phyloP scores from a whole-genome alignment of 1,140 invertebrate genomes.

The Plutomurus gul region DNA sequence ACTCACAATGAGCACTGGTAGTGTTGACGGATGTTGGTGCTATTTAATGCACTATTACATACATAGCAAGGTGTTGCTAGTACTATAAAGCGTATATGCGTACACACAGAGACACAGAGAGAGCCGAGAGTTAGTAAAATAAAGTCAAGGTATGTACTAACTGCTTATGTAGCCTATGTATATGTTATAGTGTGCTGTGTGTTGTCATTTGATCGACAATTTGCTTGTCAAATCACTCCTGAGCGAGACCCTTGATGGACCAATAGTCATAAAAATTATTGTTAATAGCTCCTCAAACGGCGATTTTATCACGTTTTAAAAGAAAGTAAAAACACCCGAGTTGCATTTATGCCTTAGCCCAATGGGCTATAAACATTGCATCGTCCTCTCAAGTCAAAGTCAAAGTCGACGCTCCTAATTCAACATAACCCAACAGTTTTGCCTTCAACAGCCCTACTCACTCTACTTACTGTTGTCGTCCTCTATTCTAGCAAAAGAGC shows the following conservation, averaged over 20 bases:
- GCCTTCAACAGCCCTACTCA: too few species aligned
- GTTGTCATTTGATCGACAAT: conserved; percentile 45
- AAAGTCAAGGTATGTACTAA: background rate
- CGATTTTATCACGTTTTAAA: conserved; percentile 54
- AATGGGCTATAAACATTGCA: conserved; percentile 49
- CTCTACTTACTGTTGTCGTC: too few species aligned
- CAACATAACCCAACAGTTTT: background rate
- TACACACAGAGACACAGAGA: background rate
- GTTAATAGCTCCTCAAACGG: conserved; percentile 53
- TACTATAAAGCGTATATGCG: too few species aligned
- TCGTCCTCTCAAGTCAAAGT: conserved; percentile 35
- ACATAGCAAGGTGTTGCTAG: too few species aligned
- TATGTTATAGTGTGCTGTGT: background rate
- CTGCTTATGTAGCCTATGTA: background rate
- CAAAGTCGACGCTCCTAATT: conserved; percentile 13
- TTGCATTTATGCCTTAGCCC: conserved; percentile 42
- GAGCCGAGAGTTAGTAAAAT: background rate
- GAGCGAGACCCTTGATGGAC: conserved; percentile 42
- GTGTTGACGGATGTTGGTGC: too few species aligned
- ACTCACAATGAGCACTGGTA: too few species aligned
- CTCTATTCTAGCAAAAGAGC: too few species aligned
- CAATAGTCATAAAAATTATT: conserved; percentile 54
- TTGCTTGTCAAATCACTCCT: conserved; percentile 41
- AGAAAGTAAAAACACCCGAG: conserved; percentile 50
- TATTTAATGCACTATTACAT: too few species aligned